Percentiles rank a stretch among this genome's conserved stretches.
Evolutionary conservation across 2,113 vertebrate species (phyloP).

Genomic region (Forbesichthys papilliferus): DNA sequence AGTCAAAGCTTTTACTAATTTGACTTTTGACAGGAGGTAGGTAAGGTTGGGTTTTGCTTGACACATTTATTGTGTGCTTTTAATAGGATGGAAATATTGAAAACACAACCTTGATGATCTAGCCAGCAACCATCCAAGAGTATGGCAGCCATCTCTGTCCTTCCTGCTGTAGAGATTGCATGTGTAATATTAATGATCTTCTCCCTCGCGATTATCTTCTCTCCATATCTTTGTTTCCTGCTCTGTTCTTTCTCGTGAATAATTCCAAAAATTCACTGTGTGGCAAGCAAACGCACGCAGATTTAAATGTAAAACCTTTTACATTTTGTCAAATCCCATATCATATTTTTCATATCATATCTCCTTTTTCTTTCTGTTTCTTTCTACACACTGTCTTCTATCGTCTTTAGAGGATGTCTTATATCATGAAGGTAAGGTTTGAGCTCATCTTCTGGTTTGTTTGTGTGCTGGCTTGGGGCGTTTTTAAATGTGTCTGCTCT

Average conservation of each 20-base stretch:
- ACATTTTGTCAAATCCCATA: conserved; percentile 55
- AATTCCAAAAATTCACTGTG: neutral
- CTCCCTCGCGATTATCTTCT: conserved; percentile 18
- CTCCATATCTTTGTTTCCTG: neutral
- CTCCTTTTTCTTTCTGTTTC: conserved; percentile 85
- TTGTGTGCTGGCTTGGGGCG: conserved; percentile 42
- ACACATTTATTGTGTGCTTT: no score
- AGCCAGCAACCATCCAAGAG: neutral
- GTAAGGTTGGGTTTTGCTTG: no score
- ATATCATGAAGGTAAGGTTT: conserved; percentile 99
- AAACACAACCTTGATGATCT: no score
- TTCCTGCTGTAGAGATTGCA: conserved; percentile 16
- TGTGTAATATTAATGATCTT: conserved; percentile 12
- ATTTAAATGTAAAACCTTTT: conserved; percentile 57
- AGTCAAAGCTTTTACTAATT: no score
- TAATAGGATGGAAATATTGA: no score
- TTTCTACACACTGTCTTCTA: conserved; percentile 87
- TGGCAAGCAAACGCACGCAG: neutral
- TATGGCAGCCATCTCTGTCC: neutral
- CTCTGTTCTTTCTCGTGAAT: conserved; percentile 6
- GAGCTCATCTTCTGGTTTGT: conserved; percentile 57
- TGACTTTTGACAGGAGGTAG: no score
- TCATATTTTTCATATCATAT: conserved; percentile 83
- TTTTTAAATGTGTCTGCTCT: conserved; percentile 66
- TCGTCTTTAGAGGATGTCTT: conserved; percentile 99